phyloP scores from a whole-genome alignment of 2,797 vertebrate species.

The Amazona finschi region DNA sequence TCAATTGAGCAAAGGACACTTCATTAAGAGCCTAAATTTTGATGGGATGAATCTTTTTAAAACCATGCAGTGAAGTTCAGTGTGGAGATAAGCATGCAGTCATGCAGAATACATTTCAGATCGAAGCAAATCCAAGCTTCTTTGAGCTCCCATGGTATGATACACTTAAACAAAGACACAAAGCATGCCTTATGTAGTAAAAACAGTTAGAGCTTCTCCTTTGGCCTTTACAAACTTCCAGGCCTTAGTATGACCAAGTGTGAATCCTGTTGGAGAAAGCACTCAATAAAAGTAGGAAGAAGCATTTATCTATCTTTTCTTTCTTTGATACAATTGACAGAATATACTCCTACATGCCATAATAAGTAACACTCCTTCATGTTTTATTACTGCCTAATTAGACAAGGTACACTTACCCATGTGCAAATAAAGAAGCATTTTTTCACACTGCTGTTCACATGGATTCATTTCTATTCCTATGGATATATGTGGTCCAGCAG shows the following conservation, averaged over 20 bases:
- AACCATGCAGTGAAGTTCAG: background rate
- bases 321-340: background rate
- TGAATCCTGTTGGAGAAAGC: background rate
- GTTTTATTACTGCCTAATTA: background rate
- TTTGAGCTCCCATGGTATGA: background rate
- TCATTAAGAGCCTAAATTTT: background rate
- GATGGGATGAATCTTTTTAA: background rate
- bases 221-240: background rate
- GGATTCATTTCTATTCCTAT: background rate
- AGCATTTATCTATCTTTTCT: background rate
- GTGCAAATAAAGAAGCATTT: background rate
- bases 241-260: background rate
- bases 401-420: background rate
- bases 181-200: background rate
- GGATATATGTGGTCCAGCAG: background rate
- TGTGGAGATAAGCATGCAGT: background rate
- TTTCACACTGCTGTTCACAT: background rate
- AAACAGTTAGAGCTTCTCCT: background rate
- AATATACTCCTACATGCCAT: background rate
- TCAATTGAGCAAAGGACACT: background rate
- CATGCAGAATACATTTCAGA: background rate
- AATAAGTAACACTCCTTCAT: background rate
- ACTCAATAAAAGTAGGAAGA: background rate
- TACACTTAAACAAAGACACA: background rate
- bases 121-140: background rate